phyloP scores from a whole-genome alignment of 2,797 vertebrate genomes.

The Dryobates pubescens region DNA sequence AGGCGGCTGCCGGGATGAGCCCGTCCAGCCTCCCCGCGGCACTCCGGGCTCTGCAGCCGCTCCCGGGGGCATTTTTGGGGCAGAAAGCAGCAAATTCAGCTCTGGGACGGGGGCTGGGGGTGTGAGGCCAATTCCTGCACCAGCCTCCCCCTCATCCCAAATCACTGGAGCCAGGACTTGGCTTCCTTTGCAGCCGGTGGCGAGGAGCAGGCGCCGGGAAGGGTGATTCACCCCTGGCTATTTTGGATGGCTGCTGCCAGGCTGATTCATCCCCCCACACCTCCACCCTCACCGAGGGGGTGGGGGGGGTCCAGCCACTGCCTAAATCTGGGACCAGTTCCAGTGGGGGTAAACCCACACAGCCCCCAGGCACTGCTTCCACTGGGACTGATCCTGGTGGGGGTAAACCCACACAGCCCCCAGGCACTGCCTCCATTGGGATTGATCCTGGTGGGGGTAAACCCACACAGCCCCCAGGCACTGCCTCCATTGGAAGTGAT shows the following conservation, averaged over 20 bases:
- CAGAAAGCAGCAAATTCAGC: neutral
- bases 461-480: neutral
- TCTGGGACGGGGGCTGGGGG: accelerated
- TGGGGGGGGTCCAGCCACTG: neutral
- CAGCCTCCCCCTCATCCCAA: accelerated
- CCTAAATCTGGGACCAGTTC: neutral
- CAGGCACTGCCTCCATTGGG: neutral
- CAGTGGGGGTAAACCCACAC: neutral
- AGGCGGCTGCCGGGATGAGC: accelerated
- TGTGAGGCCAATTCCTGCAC: accelerated
- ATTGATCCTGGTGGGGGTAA: neutral
- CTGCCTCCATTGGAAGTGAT: neutral
- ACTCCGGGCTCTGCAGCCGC: accelerated
- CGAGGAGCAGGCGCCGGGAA: accelerated
- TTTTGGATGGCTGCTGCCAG: neutral
- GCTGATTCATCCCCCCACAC: neutral
- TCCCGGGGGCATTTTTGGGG: neutral
- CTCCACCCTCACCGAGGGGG: accelerated
- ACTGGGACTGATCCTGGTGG: neutral
- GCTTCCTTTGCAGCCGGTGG: neutral
- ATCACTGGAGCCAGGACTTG: accelerated
- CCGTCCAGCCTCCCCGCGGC: neutral
- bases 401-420: neutral
- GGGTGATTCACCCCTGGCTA: neutral
- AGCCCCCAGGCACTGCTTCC: neutral